These are phyloP conservation scores for Heteronetta atricapilla DNA, from an alignment of 2,113 vertebrate genomes.

Conservation along the genomic window DNA sequence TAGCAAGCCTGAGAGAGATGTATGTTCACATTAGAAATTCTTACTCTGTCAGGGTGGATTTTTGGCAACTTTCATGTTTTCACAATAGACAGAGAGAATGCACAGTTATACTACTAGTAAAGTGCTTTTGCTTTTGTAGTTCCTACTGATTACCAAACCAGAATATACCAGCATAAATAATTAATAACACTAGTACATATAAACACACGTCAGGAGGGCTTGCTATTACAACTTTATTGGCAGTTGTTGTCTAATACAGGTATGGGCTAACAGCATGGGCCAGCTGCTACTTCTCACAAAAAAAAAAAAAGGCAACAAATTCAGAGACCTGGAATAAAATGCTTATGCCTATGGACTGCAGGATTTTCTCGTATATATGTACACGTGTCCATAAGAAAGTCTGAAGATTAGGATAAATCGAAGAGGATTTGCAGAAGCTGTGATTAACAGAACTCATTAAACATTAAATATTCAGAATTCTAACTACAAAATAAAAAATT, in stretches of 20 bases:
- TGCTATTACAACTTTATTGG: neutral
- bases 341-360: neutral
- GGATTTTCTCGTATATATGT: neutral
- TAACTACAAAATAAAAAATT: neutral
- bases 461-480: neutral
- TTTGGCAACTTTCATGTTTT: neutral
- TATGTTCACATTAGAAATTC: neutral
- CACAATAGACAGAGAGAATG: neutral
- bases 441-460: neutral
- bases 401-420: neutral
- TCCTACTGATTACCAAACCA: neutral
- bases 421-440: neutral
- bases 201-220: neutral
- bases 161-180: neutral
- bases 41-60: neutral
- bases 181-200: neutral
- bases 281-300: neutral
- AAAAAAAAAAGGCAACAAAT: neutral
- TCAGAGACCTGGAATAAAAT: neutral
- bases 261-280: neutral
- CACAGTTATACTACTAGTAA: neutral
- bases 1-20: fast-evolving
- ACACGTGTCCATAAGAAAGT: neutral
- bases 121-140: neutral
- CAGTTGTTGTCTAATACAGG: neutral